phyloP scores from a whole-genome alignment of 2,113 vertebrate genomes.

The Xiphophorus maculatus region DNA sequence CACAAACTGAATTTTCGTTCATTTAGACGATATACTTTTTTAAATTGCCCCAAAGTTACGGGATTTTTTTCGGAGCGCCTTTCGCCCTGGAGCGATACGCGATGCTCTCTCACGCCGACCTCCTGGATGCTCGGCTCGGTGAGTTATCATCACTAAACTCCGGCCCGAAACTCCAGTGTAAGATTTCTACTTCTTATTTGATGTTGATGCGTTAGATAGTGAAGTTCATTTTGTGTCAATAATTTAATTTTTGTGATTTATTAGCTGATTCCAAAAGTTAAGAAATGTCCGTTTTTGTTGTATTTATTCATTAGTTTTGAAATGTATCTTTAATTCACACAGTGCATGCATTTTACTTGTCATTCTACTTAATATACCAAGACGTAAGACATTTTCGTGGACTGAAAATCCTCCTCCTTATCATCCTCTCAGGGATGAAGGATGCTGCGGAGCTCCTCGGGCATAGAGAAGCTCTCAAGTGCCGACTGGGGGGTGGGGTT shows the following conservation, averaged over 20 bases:
- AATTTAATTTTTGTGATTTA: conserved; percentile 39
- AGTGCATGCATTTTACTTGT: background rate
- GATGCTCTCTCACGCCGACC: conserved; percentile 99
- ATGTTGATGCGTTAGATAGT: conserved; percentile 73
- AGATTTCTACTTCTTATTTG: conserved; percentile 79
- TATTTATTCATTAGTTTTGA: background rate
- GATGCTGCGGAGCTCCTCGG: conserved; percentile 95
- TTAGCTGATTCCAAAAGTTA: conserved; percentile 20
- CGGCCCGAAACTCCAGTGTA: conserved; percentile 85
- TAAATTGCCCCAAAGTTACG: conserved; percentile 88
- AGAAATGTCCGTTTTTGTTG: background rate
- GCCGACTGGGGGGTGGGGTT: conserved; percentile 89
- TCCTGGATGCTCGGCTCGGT: conserved; percentile 99
- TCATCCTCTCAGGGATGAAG: conserved; percentile 91
- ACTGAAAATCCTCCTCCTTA: conserved; percentile 21
- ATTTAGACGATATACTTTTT: conserved; percentile 86
- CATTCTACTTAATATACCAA: conserved; percentile 12
- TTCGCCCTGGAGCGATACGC: conserved; percentile 97
- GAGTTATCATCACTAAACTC: conserved; percentile 88
- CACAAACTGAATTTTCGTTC: conserved; percentile 98
- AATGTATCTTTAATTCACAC: background rate
- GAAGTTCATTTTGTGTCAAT: conserved; percentile 50
- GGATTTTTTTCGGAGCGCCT: conserved; percentile 87
- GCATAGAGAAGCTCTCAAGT: conserved; percentile 96
- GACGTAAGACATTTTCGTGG: background rate